phyloP scores from a whole-genome alignment of 2,888 invertebrate genomes.

The Caenorhabditis japonica region DNA sequence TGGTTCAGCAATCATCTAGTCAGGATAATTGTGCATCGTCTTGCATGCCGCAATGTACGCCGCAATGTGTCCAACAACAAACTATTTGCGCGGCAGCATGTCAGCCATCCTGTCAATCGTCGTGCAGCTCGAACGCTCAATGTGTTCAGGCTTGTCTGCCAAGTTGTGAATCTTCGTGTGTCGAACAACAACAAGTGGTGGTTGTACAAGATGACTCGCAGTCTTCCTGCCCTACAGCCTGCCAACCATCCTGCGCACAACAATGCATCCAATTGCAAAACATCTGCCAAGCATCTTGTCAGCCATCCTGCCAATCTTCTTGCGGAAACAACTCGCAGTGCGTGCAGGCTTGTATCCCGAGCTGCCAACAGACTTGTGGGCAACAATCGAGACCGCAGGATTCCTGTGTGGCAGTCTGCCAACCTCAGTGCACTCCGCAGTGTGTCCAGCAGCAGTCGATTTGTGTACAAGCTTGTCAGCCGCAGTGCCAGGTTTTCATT shows the following conservation, averaged over 20 bases:
- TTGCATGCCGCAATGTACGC: constrained; percentile 66
- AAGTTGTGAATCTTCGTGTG: constrained; percentile 69
- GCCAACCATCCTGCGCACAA: constrained; percentile 60
- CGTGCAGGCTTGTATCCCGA: constrained; percentile 70
- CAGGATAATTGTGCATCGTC: constrained; percentile 42
- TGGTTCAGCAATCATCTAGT: constrained; percentile 50
- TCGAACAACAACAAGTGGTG: constrained; percentile 57
- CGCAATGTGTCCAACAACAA: constrained; percentile 68
- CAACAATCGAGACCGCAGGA: constrained; percentile 53
- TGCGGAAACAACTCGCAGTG: constrained; percentile 71
- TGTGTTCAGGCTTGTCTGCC: constrained; percentile 72
- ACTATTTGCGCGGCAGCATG: constrained; percentile 67
- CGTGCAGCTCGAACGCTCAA: constrained; percentile 69
- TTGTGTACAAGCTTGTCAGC: constrained; percentile 65
- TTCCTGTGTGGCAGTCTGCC: constrained; percentile 56
- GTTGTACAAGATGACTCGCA: constrained; percentile 41
- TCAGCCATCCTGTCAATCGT: constrained; percentile 65
- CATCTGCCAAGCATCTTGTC: constrained; percentile 64
- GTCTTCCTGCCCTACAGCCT: constrained; percentile 51
- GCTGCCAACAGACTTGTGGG: constrained; percentile 69
- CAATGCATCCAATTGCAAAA: constrained; percentile 68
- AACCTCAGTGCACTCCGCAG: constrained; percentile 57
- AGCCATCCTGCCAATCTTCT: constrained; percentile 64
- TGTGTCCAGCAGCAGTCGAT: constrained; percentile 55
- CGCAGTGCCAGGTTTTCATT: constrained; percentile 47